phyloP scores from a whole-genome alignment of 1,140 invertebrate species.

The Eumaeus atala region DNA sequence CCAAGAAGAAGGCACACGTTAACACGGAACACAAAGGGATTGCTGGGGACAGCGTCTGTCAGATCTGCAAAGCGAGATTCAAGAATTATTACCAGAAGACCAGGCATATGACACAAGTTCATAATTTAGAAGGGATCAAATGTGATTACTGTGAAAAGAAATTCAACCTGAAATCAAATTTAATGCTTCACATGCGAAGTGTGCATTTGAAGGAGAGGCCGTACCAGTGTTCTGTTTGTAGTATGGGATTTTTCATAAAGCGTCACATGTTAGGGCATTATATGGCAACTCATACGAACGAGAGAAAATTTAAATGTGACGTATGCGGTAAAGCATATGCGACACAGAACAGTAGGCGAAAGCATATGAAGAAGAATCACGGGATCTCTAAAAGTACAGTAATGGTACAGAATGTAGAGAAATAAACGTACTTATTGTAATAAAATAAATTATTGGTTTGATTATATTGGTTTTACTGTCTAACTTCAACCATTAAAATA shows the following conservation, averaged over 20 bases:
- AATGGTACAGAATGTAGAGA: slow-evolving; percentile 13
- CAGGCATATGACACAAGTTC: slow-evolving; percentile 59
- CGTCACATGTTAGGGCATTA: slow-evolving; percentile 60
- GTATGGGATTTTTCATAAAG: slow-evolving; percentile 63
- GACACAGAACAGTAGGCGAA: slow-evolving; percentile 53
- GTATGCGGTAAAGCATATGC: slow-evolving; percentile 61
- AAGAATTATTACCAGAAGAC: slow-evolving; percentile 67
- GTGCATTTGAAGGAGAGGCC: slow-evolving; percentile 60
- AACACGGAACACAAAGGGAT: slow-evolving; percentile 61
- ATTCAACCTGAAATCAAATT: slow-evolving; percentile 57
- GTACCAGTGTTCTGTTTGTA: slow-evolving; percentile 59
- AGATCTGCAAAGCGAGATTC: slow-evolving; percentile 59
- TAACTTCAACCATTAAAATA: no score
- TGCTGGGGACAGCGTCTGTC: slow-evolving; percentile 60
- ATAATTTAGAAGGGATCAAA: slow-evolving; percentile 57
- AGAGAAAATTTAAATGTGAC: slow-evolving; percentile 60
- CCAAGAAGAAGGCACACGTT: slow-evolving; percentile 58
- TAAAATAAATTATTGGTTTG: slow-evolving; percentile 1
- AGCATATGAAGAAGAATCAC: slow-evolving; percentile 66
- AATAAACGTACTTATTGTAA: slow-evolving; percentile 18
- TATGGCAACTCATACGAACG: slow-evolving; percentile 59
- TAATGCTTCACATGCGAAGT: slow-evolving; percentile 58
- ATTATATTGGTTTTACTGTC: background rate
- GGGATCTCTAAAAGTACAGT: slow-evolving; percentile 42
- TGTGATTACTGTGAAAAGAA: slow-evolving; percentile 60